Evolutionary conservation across 2,113 vertebrate genomes (phyloP).

Genomic region (Pterophyllum scalare): DNA sequence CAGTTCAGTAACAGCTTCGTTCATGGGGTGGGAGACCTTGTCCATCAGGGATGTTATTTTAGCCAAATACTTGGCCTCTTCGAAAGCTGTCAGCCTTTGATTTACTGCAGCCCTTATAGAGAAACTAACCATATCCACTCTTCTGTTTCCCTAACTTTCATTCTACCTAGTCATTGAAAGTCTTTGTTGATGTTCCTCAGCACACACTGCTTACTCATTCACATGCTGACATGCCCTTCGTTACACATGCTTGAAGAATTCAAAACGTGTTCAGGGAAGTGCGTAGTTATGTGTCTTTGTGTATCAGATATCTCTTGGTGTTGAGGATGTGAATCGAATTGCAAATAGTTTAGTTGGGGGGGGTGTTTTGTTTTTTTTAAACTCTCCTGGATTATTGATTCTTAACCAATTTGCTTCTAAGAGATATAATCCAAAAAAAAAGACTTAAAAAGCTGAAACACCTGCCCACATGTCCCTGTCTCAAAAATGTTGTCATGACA

Average conservation of each 20-base stretch:
- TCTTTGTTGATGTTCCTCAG: neutral
- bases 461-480: neutral
- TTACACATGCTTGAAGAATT: conserved; percentile 5
- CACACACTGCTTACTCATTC: neutral
- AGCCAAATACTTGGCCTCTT: neutral
- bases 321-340: neutral
- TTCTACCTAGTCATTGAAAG: neutral
- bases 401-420: neutral
- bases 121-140: neutral
- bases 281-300: neutral
- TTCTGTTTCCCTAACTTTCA: neutral
- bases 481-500: neutral
- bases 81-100: neutral
- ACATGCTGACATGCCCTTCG: neutral
- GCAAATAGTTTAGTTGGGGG: neutral
- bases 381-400: neutral
- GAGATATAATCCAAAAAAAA: neutral
- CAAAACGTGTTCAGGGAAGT: neutral
- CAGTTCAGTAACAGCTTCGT: too few species aligned
- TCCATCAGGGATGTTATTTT: too few species aligned
- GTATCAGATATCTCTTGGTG: neutral
- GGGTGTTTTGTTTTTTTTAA: too few species aligned
- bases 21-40: too few species aligned
- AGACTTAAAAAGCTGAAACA: neutral
- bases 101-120: neutral